Conservation (phyloP, 2,113 vertebrate genomes). For the Micromys minutus region DNA sequence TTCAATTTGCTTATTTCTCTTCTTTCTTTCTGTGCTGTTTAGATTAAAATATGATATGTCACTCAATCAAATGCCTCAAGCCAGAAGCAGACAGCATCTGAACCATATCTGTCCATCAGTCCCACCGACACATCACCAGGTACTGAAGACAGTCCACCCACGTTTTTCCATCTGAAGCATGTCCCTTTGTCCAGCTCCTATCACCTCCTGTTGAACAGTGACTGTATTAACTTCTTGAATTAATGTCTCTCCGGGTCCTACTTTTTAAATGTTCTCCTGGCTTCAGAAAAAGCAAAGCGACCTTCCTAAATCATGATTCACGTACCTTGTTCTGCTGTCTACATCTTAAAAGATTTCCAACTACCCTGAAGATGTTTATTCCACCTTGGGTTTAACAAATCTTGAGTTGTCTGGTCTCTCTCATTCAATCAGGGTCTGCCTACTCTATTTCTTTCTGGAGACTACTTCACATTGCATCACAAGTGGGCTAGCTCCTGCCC, state of each 20-base stretch:
- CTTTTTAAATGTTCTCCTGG: neutral
- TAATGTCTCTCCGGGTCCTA: rapidly evolving
- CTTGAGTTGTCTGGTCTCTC: neutral
- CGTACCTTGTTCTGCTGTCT: neutral
- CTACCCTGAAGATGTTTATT: neutral
- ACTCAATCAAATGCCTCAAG: neutral
- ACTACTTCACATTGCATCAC: rapidly evolving
- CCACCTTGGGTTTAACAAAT: neutral
- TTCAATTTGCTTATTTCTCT: too few species aligned
- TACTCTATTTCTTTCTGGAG: neutral
- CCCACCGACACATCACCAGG: neutral
- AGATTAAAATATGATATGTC: neutral
- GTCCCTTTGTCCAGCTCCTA: neutral
- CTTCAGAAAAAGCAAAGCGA: neutral
- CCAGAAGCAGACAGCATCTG: neutral
- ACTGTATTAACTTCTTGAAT: neutral
- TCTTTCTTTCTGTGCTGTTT: neutral
- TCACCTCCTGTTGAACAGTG: neutral
- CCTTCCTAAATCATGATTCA: neutral
- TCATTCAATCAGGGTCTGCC: neutral
- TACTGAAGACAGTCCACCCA: neutral
- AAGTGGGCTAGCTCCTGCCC: too few species aligned
- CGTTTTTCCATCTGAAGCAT: neutral
- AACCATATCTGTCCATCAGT: neutral
- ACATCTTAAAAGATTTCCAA: neutral